Evolutionary conservation across 2,888 invertebrate species (phyloP), one percentile per base, ranked within the genome.

Genomic region (Oxystoma pomonae): DNA sequence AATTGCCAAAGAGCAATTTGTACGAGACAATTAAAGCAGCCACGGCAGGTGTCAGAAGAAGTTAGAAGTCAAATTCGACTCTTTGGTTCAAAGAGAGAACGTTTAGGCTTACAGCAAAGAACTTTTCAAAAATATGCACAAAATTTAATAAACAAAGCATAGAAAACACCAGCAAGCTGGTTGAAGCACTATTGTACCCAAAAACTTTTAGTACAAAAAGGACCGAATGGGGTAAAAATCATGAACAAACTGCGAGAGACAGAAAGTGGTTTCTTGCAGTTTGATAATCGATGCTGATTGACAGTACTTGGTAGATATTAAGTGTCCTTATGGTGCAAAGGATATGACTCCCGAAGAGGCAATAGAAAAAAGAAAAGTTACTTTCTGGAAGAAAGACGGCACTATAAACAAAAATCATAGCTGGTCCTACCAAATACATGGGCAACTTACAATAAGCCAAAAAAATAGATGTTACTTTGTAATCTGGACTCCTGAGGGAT

Each of bases 391-490:
- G n/a, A n/a, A n/a, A n/a, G 35, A 35, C 35, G 35, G 35, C 12
- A 7, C 35, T 35, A 35, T 35, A 35, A 35, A 35, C 12, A 35
- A 35, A 35, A 35, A 35, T 35, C 35, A 35, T 35, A 12, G 5
- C 5, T 35, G 35, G 35, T 35, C 3, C 35, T 35, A 35, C 35
- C 35, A 35, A 35, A 35, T 3, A 35, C 35, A 35, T 3, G 35
- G 35, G 35, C 35, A 35, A 35, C 35, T 35, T 35, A 35, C 16
- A 16, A 57, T 61, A n/a, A 61, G 49, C 19, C 1, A 18, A 53
- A 57, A 19, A 19, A 20, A 49, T 12, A 49, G 16, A 18, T 61
- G 61, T 16, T 61, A 57, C 21, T 61, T 61, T 57, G 50, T 61
- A 20, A 20, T 61, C 7, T 61, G 60, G 60, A 53, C 18, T 22